A percentile compares a stretch with the other conserved stretches of the same genome.
These are phyloP conservation scores for Bovichtus diacanthus DNA, from an alignment of 2,797 vertebrate genomes.

Conservation along the genomic window DNA sequence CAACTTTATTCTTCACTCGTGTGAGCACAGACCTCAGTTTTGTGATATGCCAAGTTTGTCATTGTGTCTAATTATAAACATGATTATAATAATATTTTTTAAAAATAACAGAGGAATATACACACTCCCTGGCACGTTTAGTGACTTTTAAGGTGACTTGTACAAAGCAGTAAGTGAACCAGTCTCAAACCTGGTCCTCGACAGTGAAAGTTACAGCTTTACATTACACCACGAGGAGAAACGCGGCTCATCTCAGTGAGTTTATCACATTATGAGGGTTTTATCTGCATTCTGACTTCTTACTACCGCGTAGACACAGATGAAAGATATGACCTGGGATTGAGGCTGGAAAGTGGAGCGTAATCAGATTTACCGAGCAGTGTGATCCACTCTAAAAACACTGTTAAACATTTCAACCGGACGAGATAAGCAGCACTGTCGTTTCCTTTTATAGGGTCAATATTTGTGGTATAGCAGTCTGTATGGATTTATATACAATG, in stretches of 20 bases:
- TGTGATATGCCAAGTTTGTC: too few relatives aligned
- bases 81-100: background rate
- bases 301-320: background rate
- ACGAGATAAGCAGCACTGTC: background rate
- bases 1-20: background rate
- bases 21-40: background rate
- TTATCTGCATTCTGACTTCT: background rate
- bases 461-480: background rate
- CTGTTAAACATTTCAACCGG: background rate
- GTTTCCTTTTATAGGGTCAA: background rate
- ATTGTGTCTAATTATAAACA: background rate
- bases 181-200: background rate
- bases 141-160: background rate
- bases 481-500: conserved; percentile 28
- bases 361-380: background rate
- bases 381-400: background rate
- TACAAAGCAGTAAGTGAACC: background rate
- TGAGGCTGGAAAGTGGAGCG: background rate
- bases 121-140: background rate
- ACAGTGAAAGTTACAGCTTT: background rate
- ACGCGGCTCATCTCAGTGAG: background rate
- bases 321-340: background rate
- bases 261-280: background rate
- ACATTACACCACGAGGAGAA: background rate
- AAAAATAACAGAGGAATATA: background rate